These are phyloP conservation scores for Toxotes lorentzi DNA, from an alignment of 2,797 vertebrate genomes.

Conservation along the genomic window DNA sequence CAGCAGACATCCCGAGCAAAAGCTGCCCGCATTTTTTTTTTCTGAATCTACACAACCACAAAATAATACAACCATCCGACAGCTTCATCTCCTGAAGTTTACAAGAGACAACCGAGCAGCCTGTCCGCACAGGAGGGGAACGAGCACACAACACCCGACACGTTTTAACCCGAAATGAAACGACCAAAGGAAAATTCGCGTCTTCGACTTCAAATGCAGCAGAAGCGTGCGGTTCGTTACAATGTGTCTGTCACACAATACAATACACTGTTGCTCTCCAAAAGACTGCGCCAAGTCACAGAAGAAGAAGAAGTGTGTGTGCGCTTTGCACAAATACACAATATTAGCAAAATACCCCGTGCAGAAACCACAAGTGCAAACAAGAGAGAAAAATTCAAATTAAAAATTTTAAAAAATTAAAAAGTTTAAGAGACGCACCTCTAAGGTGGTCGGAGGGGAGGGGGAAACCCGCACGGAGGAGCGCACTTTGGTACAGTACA, in stretches of 20 bases:
- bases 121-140: not conserved
- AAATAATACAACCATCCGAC: slow-evolving; percentile 9
- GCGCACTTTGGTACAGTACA: slow-evolving; percentile 63
- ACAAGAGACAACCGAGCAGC: slow-evolving; percentile 5
- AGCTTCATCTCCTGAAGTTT: slow-evolving; percentile 48
- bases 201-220: slow-evolving; percentile 8
- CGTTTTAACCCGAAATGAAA: slow-evolving; percentile 6
- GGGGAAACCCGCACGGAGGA: slow-evolving; percentile 43
- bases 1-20: not conserved
- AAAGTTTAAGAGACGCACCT: slow-evolving; percentile 76
- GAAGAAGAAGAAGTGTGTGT: slow-evolving; percentile 3
- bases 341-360: slow-evolving; percentile 10
- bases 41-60: not conserved
- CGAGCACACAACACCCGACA: slow-evolving; percentile 1
- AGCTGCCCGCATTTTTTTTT: not conserved
- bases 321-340: slow-evolving; percentile 8
- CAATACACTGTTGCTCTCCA: slow-evolving; percentile 5
- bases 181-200: slow-evolving; percentile 10
- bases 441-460: slow-evolving; percentile 55
- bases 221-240: not conserved
- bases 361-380: not conserved
- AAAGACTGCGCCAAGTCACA: slow-evolving; percentile 11
- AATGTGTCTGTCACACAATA: not conserved
- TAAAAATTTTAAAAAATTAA: slow-evolving; percentile 39
- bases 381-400: slow-evolving; percentile 6